A percentile compares a stretch with the other conserved stretches of the same genome.
Evolutionary conservation across 2,888 invertebrate species (phyloP).

Genomic region (Dicyrtoma fusca): DNA sequence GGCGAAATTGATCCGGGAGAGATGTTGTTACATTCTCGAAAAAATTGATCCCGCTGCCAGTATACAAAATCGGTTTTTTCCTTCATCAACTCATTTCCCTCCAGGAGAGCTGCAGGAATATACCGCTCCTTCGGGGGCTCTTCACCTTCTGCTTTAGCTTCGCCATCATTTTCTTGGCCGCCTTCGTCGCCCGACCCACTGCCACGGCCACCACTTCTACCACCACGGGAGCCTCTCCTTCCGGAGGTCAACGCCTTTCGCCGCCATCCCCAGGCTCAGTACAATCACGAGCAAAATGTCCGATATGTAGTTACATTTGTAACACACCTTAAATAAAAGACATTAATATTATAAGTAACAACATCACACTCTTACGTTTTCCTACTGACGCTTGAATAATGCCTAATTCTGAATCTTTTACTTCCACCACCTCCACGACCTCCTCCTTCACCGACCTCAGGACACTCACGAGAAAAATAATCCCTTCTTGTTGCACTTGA

Average conservation of each 20-base stretch:
- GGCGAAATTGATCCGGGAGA: slow-evolving; percentile 91
- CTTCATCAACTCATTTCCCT: slow-evolving; percentile 66
- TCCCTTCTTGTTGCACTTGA: no score
- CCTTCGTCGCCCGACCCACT: neutral
- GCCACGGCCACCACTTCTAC: slow-evolving; percentile 25
- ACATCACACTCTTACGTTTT: no score
- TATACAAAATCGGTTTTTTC: slow-evolving; percentile 67
- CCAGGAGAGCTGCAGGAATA: slow-evolving; percentile 74
- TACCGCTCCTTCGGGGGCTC: slow-evolving; percentile 60
- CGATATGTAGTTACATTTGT: no score
- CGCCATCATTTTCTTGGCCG: neutral
- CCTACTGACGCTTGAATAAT: no score
- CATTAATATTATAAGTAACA: no score
- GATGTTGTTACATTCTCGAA: slow-evolving; percentile 84
- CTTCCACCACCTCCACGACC: no score
- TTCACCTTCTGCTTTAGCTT: slow-evolving; percentile 42
- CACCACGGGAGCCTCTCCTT: slow-evolving; percentile 7
- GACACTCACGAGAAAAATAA: no score
- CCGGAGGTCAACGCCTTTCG: neutral
- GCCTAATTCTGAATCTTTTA: no score
- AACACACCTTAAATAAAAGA: no score
- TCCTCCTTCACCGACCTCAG: no score
- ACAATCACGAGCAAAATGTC: no score
- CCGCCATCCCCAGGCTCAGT: neutral
- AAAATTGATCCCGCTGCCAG: slow-evolving; percentile 87